phyloP scores from a whole-genome alignment of 1,140 invertebrate genomes.

The Parapsyche elsis region DNA sequence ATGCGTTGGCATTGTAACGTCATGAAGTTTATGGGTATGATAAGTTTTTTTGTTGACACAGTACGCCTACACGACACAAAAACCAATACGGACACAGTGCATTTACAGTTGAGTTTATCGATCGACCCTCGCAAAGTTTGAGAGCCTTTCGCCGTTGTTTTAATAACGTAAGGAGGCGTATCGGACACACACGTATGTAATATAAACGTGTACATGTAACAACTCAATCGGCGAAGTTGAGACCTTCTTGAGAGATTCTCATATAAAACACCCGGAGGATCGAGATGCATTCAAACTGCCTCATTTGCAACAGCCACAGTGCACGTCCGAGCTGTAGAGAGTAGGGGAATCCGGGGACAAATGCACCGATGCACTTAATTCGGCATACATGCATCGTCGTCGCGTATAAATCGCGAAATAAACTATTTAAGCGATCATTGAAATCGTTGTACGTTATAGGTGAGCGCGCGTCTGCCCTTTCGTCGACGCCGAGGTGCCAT shows the following conservation, averaged over 20 bases:
- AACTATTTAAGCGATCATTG: conserved; percentile 29
- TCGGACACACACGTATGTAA: not conserved
- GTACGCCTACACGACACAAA: too few relatives aligned
- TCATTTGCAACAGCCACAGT: conserved; percentile 49
- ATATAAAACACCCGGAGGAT: conserved; percentile 47
- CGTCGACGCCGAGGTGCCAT: conserved; percentile 24
- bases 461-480: not conserved
- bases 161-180: not conserved
- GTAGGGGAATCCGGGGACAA: not conserved
- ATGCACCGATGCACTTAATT: not conserved
- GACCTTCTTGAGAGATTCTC: conserved; percentile 45
- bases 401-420: not conserved
- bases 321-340: conserved; percentile 4
- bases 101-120: too few relatives aligned
- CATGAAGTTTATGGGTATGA: too few relatives aligned
- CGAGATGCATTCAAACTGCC: conserved; percentile 55
- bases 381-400: not conserved
- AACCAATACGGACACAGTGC: too few relatives aligned
- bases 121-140: not conserved
- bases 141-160: not conserved
- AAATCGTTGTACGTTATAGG: conserved; percentile 7
- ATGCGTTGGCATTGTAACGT: too few relatives aligned
- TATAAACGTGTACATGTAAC: conserved; percentile 24
- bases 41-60: too few relatives aligned
- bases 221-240: conserved; percentile 51